Evolutionary conservation across 2,797 vertebrate genomes (phyloP).

Genomic region (Pangasius sanitwongsei): DNA sequence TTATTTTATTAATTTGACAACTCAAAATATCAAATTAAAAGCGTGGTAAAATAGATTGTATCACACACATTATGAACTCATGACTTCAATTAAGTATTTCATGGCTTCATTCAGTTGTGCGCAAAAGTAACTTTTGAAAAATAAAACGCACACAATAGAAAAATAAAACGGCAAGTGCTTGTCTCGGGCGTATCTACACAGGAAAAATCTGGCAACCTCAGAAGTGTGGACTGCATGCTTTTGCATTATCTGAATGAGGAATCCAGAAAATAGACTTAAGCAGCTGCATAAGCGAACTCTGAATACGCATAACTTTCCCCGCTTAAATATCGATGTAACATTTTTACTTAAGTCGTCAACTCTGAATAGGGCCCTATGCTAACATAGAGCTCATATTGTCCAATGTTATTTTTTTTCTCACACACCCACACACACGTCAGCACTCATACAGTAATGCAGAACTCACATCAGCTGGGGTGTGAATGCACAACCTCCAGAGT

Average conservation of each 20-base stretch:
- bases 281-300: neutral
- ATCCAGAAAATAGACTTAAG: no score
- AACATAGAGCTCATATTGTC: neutral
- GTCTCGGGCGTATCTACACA: neutral
- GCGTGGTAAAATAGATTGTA: no score
- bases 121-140: neutral
- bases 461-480: slow-evolving; percentile 17
- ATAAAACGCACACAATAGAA: neutral
- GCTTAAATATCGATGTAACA: no score
- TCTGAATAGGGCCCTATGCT: slow-evolving; percentile 8
- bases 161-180: neutral
- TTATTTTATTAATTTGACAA: neutral
- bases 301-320: neutral
- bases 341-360: neutral
- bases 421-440: neutral
- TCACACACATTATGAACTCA: neutral
- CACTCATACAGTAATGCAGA: slow-evolving; percentile 4
- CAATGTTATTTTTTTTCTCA: neutral
- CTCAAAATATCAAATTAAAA: neutral
- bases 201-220: neutral
- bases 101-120: neutral
- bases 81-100: neutral
- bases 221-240: neutral
- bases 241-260: neutral
- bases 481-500: slow-evolving; percentile 12